Evolutionary conservation across 92 coral and sea anemone genomes (phyloP).

Genomic region (Micromussa lordhowensis): DNA sequence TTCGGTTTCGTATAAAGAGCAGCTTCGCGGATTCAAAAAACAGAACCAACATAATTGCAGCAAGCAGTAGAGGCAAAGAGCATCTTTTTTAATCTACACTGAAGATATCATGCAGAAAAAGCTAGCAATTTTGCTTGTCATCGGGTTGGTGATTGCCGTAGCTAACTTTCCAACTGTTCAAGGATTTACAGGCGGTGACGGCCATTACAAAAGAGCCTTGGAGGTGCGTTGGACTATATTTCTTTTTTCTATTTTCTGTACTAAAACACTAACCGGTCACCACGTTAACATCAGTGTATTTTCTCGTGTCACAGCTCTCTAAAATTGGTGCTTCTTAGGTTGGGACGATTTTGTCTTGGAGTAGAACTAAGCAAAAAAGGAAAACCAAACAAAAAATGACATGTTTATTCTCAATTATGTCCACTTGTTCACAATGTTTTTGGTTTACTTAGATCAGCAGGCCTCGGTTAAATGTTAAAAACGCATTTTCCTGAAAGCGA

Average conservation of each 20-base stretch:
- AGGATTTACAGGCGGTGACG: background rate
- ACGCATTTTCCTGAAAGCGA: background rate
- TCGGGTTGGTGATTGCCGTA: background rate
- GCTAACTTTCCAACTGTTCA: constrained; percentile 4
- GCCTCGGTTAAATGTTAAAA: background rate
- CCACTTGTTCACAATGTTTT: background rate
- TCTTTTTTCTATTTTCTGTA: background rate
- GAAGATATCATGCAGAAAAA: background rate
- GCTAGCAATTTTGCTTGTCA: constrained; percentile 6
- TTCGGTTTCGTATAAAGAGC: background rate
- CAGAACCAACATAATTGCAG: background rate
- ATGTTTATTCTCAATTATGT: background rate
- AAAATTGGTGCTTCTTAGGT: background rate
- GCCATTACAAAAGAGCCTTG: background rate
- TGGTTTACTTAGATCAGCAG: background rate
- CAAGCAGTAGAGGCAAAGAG: background rate
- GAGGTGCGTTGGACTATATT: background rate
- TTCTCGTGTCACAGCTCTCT: background rate
- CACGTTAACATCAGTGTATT: background rate
- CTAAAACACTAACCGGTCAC: background rate
- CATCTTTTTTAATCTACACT: background rate
- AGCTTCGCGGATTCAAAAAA: background rate
- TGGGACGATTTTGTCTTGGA: background rate
- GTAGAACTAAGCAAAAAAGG: background rate
- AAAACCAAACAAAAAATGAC: background rate